Evolutionary conservation across 35 echinoderm and acorn worm species (phyloP).

Genomic region (Diadema setosum): DNA sequence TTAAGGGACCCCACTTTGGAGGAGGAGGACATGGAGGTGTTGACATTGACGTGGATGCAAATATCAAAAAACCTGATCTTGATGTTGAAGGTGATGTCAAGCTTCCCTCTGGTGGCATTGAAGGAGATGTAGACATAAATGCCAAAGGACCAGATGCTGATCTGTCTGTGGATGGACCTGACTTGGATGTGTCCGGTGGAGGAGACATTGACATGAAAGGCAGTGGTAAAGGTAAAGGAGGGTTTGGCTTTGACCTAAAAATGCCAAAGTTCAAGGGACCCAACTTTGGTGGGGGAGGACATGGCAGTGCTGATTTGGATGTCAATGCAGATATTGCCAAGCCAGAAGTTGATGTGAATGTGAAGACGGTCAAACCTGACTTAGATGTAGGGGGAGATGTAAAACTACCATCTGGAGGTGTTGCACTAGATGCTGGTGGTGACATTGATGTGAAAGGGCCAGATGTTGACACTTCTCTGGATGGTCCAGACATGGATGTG

Average conservation of each 20-base stretch:
- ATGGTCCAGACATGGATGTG: conserved; percentile 59
- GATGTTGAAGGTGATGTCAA: not conserved
- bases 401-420: not conserved
- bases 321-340: not conserved
- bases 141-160: conserved; percentile 21
- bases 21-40: not conserved
- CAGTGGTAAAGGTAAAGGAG: conserved; percentile 27
- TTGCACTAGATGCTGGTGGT: conserved; percentile 9
- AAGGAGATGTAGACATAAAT: conserved; percentile 9
- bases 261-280: conserved; percentile 15
- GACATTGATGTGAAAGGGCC: not conserved
- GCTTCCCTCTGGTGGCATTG: not conserved
- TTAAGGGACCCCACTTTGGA: not conserved
- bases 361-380: not conserved
- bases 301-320: conserved; percentile 33
- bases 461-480: conserved; percentile 15
- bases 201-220: conserved; percentile 25
- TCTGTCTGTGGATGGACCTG: not conserved
- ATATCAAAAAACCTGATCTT: conserved; percentile 23
- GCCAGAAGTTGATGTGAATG: conserved; percentile 54
- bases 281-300: conserved; percentile 31
- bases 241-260: conserved; percentile 33
- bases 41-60: not conserved
- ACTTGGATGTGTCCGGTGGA: conserved; percentile 2
- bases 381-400: not conserved